Base-by-base conservation (phyloP, 2,113 vertebrate genomes). In the Myocastor coypus region DNA sequence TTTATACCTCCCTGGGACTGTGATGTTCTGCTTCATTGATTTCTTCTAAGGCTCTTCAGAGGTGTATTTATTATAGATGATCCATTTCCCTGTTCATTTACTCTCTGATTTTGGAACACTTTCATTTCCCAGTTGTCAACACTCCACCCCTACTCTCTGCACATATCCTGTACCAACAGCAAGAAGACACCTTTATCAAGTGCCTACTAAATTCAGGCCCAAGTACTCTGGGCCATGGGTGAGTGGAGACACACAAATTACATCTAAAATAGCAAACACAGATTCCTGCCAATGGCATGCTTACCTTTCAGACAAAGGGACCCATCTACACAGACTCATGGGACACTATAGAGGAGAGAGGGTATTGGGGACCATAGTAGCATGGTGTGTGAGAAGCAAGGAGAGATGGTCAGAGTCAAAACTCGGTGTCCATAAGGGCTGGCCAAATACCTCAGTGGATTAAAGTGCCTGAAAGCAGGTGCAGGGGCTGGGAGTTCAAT, bases 21-120 rank as follows among this genome's bases (percentile, higher is more conserved):
- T 83, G 97, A 94, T 94, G 94, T 75, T 95, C 78, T 52, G 86
- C 96, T 97, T 61, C 96, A 96, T 83, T 95, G 96, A 97, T 97
- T 97, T 96, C 95, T 97, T 97, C 95, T 96, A 97, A 97, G 93
- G 75, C 91, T 96, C 86, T 89, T 96, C 86, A 89, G 96, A 95
- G 92, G 75, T 97, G 42, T 97, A 73, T 97, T 95, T 97, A 96
- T 96, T 94, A 85, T 82, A 96, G 95, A 87, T 19, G 52, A 52
- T 63, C 11, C 94, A 55, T 77, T 89, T 89, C 94, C 68, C 92
- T 87, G 86, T 78, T 96, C 95, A 86, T 96, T 94, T 89, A 94
- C 85, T 91, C 91, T 14, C 11, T 26, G 92, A 96, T 96, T 95
- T 89, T 40, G 69, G 77, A 88, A 89, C 68, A 22, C 52, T 86